These are phyloP conservation scores for Protobothrops mucrosquamatus DNA, from an alignment of 2,113 vertebrate genomes.

Conservation along the genomic window DNA sequence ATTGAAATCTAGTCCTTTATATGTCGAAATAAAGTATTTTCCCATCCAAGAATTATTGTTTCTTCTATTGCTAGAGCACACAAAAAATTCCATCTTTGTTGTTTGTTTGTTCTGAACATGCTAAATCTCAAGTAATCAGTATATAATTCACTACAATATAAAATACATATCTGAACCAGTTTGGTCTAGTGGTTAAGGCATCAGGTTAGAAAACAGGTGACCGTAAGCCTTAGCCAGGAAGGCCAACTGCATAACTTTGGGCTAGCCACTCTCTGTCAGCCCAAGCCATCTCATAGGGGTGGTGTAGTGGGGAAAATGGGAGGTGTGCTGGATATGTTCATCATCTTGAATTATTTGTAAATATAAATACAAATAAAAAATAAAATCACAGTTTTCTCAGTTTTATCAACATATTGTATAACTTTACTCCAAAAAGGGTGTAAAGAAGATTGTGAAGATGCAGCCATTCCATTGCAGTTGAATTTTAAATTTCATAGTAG, in stretches of 20 bases:
- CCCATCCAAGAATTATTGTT: not conserved
- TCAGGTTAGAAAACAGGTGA: not conserved
- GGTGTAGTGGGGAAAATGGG: not conserved
- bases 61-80: not conserved
- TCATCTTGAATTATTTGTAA: not conserved
- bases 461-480: not conserved
- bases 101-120: not conserved
- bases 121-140: not conserved
- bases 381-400: not conserved
- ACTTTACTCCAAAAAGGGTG: not conserved
- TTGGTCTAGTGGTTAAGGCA: not conserved
- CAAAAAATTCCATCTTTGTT: not conserved
- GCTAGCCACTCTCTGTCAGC: not conserved
- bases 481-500: not conserved
- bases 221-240: not conserved
- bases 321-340: not conserved
- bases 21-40: not conserved
- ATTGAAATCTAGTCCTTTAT: not conserved
- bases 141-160: not conserved
- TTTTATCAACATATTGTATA: not conserved
- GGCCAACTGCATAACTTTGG: not conserved
- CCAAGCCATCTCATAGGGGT: not conserved
- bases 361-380: not conserved
- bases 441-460: not conserved
- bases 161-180: not conserved